phyloP scores from a whole-genome alignment of 92 coral and sea anemone species.

The Metridium senile region DNA sequence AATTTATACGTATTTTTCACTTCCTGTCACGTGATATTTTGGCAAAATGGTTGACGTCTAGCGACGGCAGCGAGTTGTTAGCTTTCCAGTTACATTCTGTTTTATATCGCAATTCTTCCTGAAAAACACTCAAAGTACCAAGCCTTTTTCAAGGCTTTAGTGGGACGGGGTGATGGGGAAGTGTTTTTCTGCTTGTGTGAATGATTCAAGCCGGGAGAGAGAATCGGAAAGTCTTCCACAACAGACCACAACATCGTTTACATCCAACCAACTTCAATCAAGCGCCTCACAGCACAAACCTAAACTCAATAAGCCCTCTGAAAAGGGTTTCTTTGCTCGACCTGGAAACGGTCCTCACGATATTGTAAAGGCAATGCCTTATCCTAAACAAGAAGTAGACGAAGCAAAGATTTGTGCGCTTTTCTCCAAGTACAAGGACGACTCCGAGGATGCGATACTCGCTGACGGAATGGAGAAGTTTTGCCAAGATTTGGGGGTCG shows the following conservation, averaged over 20 bases:
- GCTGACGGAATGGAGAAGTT: conserved; percentile 99
- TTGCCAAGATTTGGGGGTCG: conserved; percentile 98
- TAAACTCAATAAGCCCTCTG: conserved; percentile 66
- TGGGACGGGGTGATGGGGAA: conserved; percentile 84
- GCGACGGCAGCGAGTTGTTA: conserved; percentile 29
- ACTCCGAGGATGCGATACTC: conserved; percentile 92
- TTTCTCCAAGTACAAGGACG: conserved; percentile 96
- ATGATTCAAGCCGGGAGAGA: conserved; percentile 67
- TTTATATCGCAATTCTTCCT: conserved; percentile 4
- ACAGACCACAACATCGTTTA: conserved; percentile 70
- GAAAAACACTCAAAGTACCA: background rate
- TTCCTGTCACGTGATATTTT: conserved; percentile 91
- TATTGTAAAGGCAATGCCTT: conserved; percentile 73
- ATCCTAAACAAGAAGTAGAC: conserved; percentile 84
- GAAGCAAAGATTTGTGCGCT: conserved; percentile 74
- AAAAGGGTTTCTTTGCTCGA: conserved; percentile 57
- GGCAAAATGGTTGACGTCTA: conserved; percentile 58
- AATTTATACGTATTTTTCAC: conserved; percentile 16
- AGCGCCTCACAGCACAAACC: conserved; percentile 70
- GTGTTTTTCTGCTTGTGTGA: conserved; percentile 89
- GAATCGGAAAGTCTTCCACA: conserved; percentile 65
- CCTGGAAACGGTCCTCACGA: conserved; percentile 72
- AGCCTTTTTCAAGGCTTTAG: conserved; percentile 32
- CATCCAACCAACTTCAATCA: conserved; percentile 72
- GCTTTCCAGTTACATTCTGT: conserved; percentile 21